Evolutionary conservation across 2,888 invertebrate species (phyloP).

Genomic region (Drosophila pegasa): DNA sequence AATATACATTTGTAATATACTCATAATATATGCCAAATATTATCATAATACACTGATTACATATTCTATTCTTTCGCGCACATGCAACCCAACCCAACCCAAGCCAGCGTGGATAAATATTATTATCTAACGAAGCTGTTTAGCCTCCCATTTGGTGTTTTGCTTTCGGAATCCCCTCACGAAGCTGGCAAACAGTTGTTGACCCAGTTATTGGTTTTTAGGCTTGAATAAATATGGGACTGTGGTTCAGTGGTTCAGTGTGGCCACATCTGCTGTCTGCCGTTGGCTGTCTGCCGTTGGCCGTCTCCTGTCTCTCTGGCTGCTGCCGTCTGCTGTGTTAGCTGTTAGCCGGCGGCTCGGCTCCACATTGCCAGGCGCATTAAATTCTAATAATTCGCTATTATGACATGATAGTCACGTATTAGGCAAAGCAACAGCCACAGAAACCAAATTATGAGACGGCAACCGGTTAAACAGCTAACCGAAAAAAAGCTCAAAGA

Average conservation of each 20-base stretch:
- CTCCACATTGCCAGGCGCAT: constrained; percentile 60
- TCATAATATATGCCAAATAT: neutral
- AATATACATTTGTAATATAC: neutral
- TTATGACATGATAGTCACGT: constrained; percentile 81
- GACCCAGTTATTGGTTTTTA: constrained; percentile 62
- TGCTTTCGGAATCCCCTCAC: constrained; percentile 28
- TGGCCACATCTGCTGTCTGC: constrained; percentile 33
- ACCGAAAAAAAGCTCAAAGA: constrained; percentile 31
- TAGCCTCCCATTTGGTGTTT: constrained; percentile 11
- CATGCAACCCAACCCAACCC: neutral
- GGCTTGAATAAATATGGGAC: constrained; percentile 62
- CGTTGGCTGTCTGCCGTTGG: constrained; percentile 14
- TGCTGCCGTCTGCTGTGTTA: constrained; percentile 17
- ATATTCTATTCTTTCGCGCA: constrained; percentile 1
- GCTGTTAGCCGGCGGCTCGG: constrained; percentile 32
- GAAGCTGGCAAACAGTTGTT: constrained; percentile 34
- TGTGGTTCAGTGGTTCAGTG: constrained; percentile 50
- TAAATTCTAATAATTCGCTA: constrained; percentile 81
- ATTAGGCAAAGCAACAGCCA: constrained; percentile 71
- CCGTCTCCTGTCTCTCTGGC: constrained; percentile 14
- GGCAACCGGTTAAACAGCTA: constrained; percentile 70
- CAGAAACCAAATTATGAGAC: constrained; percentile 73
- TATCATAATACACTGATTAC: neutral
- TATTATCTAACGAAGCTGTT: constrained; percentile 19
- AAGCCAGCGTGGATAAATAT: neutral